Evolutionary conservation across 2,797 vertebrate species (phyloP).

Genomic region (Heliangelus exortis): DNA sequence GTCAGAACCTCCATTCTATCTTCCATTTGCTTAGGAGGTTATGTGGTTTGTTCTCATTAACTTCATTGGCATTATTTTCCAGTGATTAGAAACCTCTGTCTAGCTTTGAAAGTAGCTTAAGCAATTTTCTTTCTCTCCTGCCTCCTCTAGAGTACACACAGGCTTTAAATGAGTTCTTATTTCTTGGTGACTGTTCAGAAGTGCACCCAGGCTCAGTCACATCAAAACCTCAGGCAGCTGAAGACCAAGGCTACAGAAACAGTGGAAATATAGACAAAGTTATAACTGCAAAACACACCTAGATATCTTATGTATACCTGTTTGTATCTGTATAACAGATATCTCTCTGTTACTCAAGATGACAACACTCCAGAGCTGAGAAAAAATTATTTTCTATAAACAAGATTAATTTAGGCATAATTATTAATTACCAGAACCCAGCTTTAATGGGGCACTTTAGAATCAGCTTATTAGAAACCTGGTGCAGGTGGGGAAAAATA

Average conservation of each 20-base stretch:
- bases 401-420: background rate
- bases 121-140: background rate
- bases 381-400: background rate
- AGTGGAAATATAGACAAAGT: background rate
- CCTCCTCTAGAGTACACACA: background rate
- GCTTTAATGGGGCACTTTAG: background rate
- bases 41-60: background rate
- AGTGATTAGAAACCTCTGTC: background rate
- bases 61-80: background rate
- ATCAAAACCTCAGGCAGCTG: background rate
- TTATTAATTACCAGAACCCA: background rate
- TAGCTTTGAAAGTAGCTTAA: background rate
- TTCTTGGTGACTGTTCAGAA: background rate
- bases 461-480: background rate
- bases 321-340: background rate
- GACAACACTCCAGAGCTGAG: background rate
- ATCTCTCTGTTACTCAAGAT: background rate
- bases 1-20: background rate
- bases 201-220: rapidly evolving
- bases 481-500: rapidly evolving
- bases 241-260: background rate
- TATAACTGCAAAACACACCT: background rate
- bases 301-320: rapidly evolving
- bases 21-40: background rate
- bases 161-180: background rate